These are phyloP conservation scores for Gisinianus flammeolus DNA, from an alignment of 2,888 invertebrate genomes.

Conservation along the genomic window DNA sequence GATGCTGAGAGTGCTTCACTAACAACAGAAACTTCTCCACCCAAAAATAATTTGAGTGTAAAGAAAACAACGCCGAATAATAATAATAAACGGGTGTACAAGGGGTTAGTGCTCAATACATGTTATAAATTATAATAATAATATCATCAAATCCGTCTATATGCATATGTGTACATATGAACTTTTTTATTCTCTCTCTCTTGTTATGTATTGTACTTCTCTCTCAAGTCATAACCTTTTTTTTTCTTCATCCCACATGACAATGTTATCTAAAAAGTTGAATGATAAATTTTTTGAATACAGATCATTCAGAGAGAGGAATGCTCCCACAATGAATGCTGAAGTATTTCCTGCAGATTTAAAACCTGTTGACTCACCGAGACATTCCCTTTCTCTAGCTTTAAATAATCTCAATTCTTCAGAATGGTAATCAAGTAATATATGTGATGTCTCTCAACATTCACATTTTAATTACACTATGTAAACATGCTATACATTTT, in stretches of 20 bases:
- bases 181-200: too few species aligned
- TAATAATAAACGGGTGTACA: conserved; percentile 54
- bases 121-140: too few species aligned
- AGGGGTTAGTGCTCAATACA: conserved; percentile 48
- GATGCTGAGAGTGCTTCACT: conserved; percentile 40
- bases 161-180: too few species aligned
- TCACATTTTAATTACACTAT: conserved; percentile 16
- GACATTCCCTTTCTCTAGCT: conserved; percentile 70
- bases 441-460: neutral
- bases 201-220: too few species aligned
- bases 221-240: too few species aligned
- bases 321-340: neutral
- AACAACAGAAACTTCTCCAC: conserved; percentile 29
- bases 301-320: conserved; percentile 53
- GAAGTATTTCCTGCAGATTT: conserved; percentile 60
- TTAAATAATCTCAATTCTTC: conserved; percentile 72
- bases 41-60: conserved; percentile 42
- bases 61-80: conserved; percentile 47
- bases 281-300: neutral
- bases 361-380: conserved; percentile 69
- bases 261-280: too few species aligned
- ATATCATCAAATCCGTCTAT: too few species aligned
- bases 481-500: neutral
- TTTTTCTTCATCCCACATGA: too few species aligned
- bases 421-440: conserved; percentile 67